Percentiles rank a stretch among this genome's conserved stretches.
These are phyloP conservation scores for Callyntrura guangdongensis DNA, from an alignment of 2,888 invertebrate species.

Conservation along the genomic window DNA sequence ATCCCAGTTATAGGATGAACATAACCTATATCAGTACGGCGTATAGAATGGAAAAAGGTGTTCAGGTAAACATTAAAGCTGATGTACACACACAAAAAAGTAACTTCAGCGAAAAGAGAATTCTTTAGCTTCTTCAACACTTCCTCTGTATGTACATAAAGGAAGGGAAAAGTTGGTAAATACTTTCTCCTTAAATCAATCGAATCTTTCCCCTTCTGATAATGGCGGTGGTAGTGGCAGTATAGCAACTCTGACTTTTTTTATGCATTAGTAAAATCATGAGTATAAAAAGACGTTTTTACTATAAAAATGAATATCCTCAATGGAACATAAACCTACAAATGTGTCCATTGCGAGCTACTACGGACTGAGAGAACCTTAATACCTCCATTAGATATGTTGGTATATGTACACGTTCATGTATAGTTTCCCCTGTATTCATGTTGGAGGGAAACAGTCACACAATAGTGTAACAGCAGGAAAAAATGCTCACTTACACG, in stretches of 20 bases:
- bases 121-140: conserved; percentile 45
- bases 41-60: conserved; percentile 35
- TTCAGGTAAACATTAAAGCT: conserved; percentile 51
- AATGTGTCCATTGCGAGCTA: background rate
- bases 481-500: conserved; percentile 6
- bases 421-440: background rate
- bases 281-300: background rate
- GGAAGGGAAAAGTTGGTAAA: conserved; percentile 70
- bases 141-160: conserved; percentile 37
- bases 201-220: conserved; percentile 59
- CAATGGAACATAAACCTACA: conserved; percentile 24
- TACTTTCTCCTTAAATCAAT: conserved; percentile 74
- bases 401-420: background rate
- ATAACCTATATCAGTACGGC: background rate
- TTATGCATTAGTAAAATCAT: conserved; percentile 19
- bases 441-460: background rate
- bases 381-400: background rate
- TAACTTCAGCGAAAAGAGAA: conserved; percentile 27
- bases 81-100: conserved; percentile 24
- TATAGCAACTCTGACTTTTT: conserved; percentile 1
- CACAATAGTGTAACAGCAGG: background rate
- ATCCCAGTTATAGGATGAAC: background rate
- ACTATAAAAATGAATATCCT: conserved; percentile 11
- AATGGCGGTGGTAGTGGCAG: conserved; percentile 17
- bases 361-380: background rate